Percentiles rank a stretch among this genome's conserved stretches.
phyloP scores from a whole-genome alignment of 1,140 invertebrate species.

The Plectrocnemia conspersa region DNA sequence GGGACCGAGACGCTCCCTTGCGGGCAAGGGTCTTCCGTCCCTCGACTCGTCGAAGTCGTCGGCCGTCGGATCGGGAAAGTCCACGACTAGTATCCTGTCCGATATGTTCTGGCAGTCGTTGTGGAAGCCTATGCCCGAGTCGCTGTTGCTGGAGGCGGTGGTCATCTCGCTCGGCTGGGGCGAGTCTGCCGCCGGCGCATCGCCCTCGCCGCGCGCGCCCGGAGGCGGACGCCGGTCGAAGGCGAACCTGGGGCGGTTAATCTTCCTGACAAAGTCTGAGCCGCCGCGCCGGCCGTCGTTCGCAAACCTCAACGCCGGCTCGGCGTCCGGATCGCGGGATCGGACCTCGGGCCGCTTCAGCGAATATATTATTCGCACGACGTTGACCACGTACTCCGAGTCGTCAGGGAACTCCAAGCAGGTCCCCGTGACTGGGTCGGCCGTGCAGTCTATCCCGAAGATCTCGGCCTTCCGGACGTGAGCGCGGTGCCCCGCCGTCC shows the following conservation, averaged over 20 bases:
- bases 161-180: conserved; percentile 79
- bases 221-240: conserved; percentile 17
- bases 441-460: conserved; percentile 75
- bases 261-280: conserved; percentile 31
- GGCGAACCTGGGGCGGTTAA: conserved; percentile 24
- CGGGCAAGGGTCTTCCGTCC: too few species aligned
- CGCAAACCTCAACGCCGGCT: conserved; percentile 46
- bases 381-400: conserved; percentile 78
- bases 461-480: conserved; percentile 71
- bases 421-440: conserved; percentile 60
- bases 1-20: too few species aligned
- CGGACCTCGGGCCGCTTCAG: conserved; percentile 49
- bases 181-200: conserved; percentile 58
- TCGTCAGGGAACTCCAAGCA: conserved; percentile 88
- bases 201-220: conserved; percentile 34
- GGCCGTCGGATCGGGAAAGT: conserved; percentile 63
- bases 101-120: conserved; percentile 79
- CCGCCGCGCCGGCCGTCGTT: conserved; percentile 34
- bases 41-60: too few species aligned
- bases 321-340: conserved; percentile 40
- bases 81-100: conserved; percentile 75
- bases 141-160: conserved; percentile 87
- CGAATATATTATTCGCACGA: conserved; percentile 63
- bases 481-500: conserved; percentile 73
- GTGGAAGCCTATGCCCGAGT: conserved; percentile 89